Conservation (phyloP, 2,113 vertebrate genomes). For the Heptranchias perlo region DNA sequence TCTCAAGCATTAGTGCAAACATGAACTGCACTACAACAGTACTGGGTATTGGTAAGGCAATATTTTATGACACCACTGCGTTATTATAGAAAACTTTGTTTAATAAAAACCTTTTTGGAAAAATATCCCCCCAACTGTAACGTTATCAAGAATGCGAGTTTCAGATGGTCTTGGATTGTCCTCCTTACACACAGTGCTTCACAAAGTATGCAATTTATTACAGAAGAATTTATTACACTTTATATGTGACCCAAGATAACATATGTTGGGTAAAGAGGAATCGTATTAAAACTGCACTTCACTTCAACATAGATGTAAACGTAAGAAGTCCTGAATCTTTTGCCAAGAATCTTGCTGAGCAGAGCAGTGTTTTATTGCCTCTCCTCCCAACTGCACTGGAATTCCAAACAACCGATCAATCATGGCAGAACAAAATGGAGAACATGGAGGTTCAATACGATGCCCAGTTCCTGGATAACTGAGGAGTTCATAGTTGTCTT, state of each 20-base stretch:
- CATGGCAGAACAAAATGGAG: slow-evolving; percentile 51
- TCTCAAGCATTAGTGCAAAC: neutral
- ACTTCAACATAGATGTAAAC: slow-evolving; percentile 47
- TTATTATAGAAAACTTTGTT: neutral
- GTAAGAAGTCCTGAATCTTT: slow-evolving; percentile 60
- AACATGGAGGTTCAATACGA: slow-evolving; percentile 54
- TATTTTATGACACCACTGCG: neutral
- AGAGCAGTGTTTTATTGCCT: slow-evolving; percentile 53
- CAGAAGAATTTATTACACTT: neutral
- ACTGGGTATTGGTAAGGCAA: neutral
- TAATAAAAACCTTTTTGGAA: neutral
- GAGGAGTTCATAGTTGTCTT: slow-evolving; percentile 55
- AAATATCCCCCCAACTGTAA: neutral
- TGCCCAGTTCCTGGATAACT: slow-evolving; percentile 58
- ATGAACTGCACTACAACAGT: neutral
- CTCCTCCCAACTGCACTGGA: slow-evolving; percentile 52
- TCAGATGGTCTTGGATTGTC: neutral
- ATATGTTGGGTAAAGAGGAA: neutral
- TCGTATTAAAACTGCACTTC: neutral
- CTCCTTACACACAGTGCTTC: neutral
- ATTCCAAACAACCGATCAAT: slow-evolving; percentile 53
- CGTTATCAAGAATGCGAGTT: neutral
- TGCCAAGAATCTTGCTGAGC: slow-evolving; percentile 60
- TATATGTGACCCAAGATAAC: no score
- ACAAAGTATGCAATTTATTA: neutral